Percentiles rank a stretch among this genome's conserved stretches.
phyloP scores from a whole-genome alignment of 2,113 vertebrate species.

The Esox niger region DNA sequence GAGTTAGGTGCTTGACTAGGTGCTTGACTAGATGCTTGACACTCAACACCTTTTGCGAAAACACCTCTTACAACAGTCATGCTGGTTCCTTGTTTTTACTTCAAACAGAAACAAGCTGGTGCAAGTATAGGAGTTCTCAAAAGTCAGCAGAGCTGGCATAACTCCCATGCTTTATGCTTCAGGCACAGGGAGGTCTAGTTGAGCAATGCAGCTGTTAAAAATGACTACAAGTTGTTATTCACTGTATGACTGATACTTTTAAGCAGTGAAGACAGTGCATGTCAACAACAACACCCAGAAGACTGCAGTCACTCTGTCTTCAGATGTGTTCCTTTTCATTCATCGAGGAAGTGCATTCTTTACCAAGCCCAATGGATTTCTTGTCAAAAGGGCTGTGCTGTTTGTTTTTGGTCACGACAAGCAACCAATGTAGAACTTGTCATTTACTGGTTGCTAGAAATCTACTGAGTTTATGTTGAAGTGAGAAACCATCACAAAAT shows the following conservation, averaged over 20 bases:
- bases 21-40: not conserved
- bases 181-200: not conserved
- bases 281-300: constrained; percentile 44
- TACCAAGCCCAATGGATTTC: too few relatives aligned
- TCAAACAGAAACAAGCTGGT: constrained; percentile 41
- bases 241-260: constrained; percentile 38
- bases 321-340: too few relatives aligned
- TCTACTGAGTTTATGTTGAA: too few relatives aligned
- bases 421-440: too few relatives aligned
- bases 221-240: constrained; percentile 44
- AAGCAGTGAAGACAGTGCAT: constrained; percentile 41
- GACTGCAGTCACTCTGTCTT: constrained; percentile 15
- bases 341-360: too few relatives aligned
- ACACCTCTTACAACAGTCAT: constrained; percentile 32
- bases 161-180: constrained; percentile 18
- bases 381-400: too few relatives aligned
- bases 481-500: too few relatives aligned
- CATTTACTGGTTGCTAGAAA: too few relatives aligned
- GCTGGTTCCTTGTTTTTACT: constrained; percentile 41
- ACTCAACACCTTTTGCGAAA: constrained; percentile 23
- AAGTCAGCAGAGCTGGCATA: constrained; percentile 29
- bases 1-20: not conserved
- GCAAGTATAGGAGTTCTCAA: constrained; percentile 37
- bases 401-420: too few relatives aligned
- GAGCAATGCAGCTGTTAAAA: constrained; percentile 26